Evolutionary conservation across 2,113 vertebrate species (phyloP).

Genomic region (Phoenicopterus ruber): DNA sequence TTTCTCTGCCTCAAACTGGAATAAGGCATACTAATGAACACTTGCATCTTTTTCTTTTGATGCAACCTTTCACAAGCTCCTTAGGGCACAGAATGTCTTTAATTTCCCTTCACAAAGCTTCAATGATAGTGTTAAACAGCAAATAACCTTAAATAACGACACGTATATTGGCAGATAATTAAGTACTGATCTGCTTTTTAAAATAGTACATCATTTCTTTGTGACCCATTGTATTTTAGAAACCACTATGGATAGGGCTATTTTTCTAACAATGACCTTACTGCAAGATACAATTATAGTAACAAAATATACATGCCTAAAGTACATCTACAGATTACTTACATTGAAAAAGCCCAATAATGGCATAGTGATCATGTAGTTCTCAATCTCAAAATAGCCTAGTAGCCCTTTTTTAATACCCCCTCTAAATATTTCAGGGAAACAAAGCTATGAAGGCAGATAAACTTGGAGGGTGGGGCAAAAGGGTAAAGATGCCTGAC

Average conservation of each 20-base stretch:
- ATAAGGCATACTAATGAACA: background rate
- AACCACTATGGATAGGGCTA: background rate
- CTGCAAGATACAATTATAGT: background rate
- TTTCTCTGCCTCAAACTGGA: background rate
- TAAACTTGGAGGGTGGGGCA: background rate
- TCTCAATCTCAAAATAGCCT: background rate
- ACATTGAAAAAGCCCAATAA: background rate
- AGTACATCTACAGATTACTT: background rate
- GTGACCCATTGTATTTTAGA: background rate
- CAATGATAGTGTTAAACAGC: background rate
- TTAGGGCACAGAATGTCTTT: background rate
- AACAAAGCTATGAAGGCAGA: background rate
- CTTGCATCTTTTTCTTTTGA: background rate
- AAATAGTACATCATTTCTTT: background rate
- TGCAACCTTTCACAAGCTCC: background rate
- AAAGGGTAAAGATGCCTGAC: background rate
- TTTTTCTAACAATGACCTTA: background rate
- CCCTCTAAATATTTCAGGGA: background rate
- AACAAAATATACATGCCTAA: background rate
- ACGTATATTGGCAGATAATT: background rate
- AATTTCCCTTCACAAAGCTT: background rate
- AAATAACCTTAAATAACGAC: background rate
- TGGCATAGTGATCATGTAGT: background rate
- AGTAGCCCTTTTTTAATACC: background rate
- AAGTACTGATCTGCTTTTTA: background rate